Base-by-base conservation (phyloP, 2,113 vertebrate species). In the Microtus pennsylvanicus region DNA sequence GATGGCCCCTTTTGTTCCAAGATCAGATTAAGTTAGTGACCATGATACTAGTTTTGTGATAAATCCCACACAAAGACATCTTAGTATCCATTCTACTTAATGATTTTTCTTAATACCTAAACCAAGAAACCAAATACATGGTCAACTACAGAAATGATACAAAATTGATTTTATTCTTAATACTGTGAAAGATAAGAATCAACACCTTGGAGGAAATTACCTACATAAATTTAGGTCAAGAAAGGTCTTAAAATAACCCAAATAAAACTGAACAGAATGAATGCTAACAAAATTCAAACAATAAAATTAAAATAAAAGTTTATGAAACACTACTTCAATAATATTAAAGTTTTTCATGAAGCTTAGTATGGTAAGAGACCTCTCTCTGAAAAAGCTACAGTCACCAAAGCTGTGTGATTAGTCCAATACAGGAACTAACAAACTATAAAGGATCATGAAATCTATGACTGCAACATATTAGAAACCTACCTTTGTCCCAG, bases 211-310 rank as follows among this genome's bases (percentile, higher is more conserved):
- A 92, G 86, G 89, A 94, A n/a, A 87, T 19, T 26, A 82, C 14
- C 35, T 83, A 26, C 42, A 45, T 30, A 14, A 63, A 63, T 65
- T 42, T 85, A 65, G 58, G n/a, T 85, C 58, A 85, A 85, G 38
- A 88, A 95, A 92, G 91, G 12, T 35, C 35, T 63, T 76, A 70
- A 91, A 94, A 50, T 52, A 89, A 87, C 42, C 22, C 83, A 95
- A 95, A 94, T 45, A 91, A 96, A 97, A 82, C 38, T 78, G 74
- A 90, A 89, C 35, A 95, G 19, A 93, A 81, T 87, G 12, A 94
- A 2, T 92, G 21, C 65, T 42, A 96, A 47, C n/a, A 87, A 96
- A 96, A 93, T n/a, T 93, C 75, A 87, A 94, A 72, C 17, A 74
- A 89, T 47, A 94, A 95, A 95, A 93, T 72, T 94, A 92, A 61